Evolutionary conservation across 2,888 invertebrate genomes (phyloP).

Genomic region (Agapostemon virescens): DNA sequence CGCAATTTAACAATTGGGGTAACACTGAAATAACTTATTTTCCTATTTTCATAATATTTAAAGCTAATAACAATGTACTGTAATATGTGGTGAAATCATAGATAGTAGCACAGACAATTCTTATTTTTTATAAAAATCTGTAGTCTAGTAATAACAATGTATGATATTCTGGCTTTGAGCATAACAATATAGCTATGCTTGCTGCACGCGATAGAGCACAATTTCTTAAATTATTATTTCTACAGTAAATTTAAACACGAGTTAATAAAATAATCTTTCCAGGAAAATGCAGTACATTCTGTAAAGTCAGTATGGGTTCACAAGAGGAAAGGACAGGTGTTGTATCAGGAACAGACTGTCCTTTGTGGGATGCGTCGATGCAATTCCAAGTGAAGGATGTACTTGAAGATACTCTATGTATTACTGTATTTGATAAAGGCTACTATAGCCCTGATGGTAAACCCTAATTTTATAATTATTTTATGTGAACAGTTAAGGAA

Average conservation of each 20-base stretch:
- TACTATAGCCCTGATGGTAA: constrained; percentile 88
- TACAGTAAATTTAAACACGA: not conserved
- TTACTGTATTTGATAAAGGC: constrained; percentile 87
- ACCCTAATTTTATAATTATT: constrained; percentile 43
- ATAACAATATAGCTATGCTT: constrained; percentile 5
- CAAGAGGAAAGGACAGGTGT: constrained; percentile 86
- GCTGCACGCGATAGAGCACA: constrained; percentile 8
- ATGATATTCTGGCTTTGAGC: constrained; percentile 12
- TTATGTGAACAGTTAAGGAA: not conserved
- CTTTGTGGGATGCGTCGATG: constrained; percentile 89
- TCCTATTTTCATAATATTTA: not conserved
- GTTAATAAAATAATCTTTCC: constrained; percentile 39
- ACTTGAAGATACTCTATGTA: constrained; percentile 85
- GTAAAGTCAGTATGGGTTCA: constrained; percentile 87
- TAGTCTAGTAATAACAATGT: constrained; percentile 12
- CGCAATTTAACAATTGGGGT: not conserved
- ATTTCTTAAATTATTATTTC: constrained; percentile 26
- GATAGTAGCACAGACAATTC: constrained; percentile 1
- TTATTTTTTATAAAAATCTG: not conserved
- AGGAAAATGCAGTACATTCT: constrained; percentile 87
- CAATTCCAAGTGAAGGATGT: constrained; percentile 88
- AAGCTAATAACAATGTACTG: not conserved
- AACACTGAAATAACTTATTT: not conserved
- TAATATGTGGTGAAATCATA: not conserved
- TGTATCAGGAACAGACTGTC: constrained; percentile 82